phyloP scores from a whole-genome alignment of 2,888 invertebrate genomes.

The Tetheella fluctuosa region DNA sequence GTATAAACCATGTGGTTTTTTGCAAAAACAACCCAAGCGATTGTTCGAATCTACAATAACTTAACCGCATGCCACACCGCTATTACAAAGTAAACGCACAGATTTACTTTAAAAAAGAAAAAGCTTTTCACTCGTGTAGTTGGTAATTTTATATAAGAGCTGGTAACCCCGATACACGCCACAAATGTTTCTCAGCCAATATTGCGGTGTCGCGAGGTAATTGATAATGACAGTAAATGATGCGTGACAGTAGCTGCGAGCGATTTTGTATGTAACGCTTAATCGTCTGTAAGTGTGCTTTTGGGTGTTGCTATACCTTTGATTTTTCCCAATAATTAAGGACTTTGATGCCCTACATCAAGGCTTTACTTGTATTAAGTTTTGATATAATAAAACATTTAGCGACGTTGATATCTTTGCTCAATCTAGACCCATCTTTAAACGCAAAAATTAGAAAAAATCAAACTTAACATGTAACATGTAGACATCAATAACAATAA shows the following conservation, averaged over 20 bases:
- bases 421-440: no score
- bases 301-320: conserved; percentile 42
- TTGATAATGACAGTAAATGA: conserved; percentile 81
- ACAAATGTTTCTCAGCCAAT: conserved; percentile 57
- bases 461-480: no score
- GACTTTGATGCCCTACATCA: not conserved
- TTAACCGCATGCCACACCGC: conserved; percentile 7
- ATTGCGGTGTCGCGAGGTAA: conserved; percentile 61
- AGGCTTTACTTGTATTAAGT: no score
- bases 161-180: conserved; percentile 56
- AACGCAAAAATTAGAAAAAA: no score
- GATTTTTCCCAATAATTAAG: conserved; percentile 21
- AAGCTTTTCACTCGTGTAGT: conserved; percentile 29
- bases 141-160: conserved; percentile 39
- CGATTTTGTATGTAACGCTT: conserved; percentile 61
- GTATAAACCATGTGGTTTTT: not conserved
- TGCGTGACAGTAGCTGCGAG: conserved; percentile 80
- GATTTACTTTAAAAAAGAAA: conserved; percentile 15
- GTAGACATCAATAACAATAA: no score
- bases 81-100: conserved; percentile 2
- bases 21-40: not conserved
- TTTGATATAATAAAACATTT: no score
- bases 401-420: no score
- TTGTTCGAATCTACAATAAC: not conserved
- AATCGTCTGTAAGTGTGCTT: conserved; percentile 54